phyloP scores from a whole-genome alignment of 2,888 invertebrate species.

The Ganaspis brasiliensis region DNA sequence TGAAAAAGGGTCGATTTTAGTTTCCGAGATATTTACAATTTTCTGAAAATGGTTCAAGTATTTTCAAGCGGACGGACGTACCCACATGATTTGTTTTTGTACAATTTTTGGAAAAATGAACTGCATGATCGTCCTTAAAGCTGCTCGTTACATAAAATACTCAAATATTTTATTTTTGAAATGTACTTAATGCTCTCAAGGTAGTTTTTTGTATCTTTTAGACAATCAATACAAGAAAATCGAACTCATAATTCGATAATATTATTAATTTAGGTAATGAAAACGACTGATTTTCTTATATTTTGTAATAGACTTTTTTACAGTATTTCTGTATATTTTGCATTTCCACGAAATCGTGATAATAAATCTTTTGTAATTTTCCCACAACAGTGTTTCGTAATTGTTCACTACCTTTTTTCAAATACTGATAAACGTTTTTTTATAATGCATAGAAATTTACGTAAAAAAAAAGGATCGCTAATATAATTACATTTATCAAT shows the following conservation, averaged over 20 bases:
- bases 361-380: slow-evolving; percentile 38
- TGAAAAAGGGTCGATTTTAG: too few relatives aligned
- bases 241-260: slow-evolving; percentile 7
- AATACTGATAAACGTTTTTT: not conserved
- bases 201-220: slow-evolving; percentile 4
- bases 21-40: too few relatives aligned
- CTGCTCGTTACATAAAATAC: not conserved
- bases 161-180: not conserved
- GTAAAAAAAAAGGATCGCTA: too few relatives aligned
- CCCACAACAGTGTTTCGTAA: not conserved
- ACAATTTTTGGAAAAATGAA: not conserved
- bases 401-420: not conserved
- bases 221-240: slow-evolving; percentile 28
- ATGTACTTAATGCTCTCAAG: slow-evolving; percentile 2
- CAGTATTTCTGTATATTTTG: slow-evolving; percentile 35
- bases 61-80: too few relatives aligned
- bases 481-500: too few relatives aligned
- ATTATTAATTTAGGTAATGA: slow-evolving; percentile 39
- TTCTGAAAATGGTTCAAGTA: too few relatives aligned
- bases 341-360: slow-evolving; percentile 22
- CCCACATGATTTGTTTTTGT: too few relatives aligned
- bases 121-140: not conserved
- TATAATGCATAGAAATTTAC: too few relatives aligned
- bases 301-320: slow-evolving; percentile 37
- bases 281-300: slow-evolving; percentile 32